Base-by-base conservation (phyloP, 2,797 vertebrate genomes). In the Orientallactaga sibirica region DNA sequence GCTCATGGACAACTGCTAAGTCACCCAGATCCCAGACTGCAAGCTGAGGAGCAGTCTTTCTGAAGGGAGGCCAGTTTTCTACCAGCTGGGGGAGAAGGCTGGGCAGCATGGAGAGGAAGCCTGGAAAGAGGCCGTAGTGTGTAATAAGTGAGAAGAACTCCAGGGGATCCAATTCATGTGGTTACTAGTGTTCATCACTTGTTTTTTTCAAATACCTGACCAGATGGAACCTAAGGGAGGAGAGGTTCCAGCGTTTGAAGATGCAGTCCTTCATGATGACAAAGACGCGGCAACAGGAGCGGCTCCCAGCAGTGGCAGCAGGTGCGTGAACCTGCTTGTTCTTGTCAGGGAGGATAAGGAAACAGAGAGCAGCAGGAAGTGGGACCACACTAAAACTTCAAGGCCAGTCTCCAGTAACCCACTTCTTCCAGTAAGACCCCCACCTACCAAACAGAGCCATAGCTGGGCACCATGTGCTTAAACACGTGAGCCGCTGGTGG, bases 1-100 rank as follows among this genome's bases (percentile, higher is more conserved):
- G 68, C 76, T 95, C 86, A 29, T 22, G 55, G 77, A 78, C 81
- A 87, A 43, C 86, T 92, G 77, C 43, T 86, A 87, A 92, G 62
- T 92, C 67, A 91, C 62, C 75, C 33, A 29, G n/a, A 70, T 58
- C 64, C 6, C 14, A 48, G 9, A 77, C 19, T 2, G 2, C 55
- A 68, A 16, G 20, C 5, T 52, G 37, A 62, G 37, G 76, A 41
- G n/a, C 1, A 0, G n/a, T 61, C 15, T n/a, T 85, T 7, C 62
- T 67, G 70, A 74, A 48, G 64, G 5, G 10, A 11, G 29, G 52
- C 20, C 10, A 55, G 52, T 52, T 80, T 91, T 87, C 29, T 15
- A 64, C 55, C 6, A 25, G 88, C 52, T 16, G 1, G 6, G 1
- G 33, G 48, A 80, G 24, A 48, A 75, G 52, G 20, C 19, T 22